Conservation (phyloP, 2,113 vertebrate genomes). For the Hystrix cristata region DNA sequence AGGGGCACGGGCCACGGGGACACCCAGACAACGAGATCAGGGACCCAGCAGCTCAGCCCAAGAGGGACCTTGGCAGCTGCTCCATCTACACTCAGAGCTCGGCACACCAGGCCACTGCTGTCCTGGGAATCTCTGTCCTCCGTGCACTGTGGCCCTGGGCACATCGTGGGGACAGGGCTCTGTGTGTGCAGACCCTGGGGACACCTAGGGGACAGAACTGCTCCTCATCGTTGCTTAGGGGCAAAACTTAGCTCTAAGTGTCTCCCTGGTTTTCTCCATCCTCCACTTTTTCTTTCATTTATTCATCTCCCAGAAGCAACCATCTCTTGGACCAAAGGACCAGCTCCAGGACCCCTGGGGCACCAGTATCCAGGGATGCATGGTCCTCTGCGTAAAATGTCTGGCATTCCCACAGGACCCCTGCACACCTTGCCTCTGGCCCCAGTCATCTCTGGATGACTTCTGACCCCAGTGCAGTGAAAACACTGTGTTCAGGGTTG, state of each 20-base stretch:
- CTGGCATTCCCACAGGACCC: neutral
- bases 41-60: neutral
- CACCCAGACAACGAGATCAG: fast-evolving
- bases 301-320: neutral
- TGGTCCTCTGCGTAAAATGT: neutral
- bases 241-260: neutral
- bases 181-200: neutral
- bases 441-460: neutral
- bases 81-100: fast-evolving
- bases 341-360: neutral
- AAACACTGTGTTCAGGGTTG: too few species aligned
- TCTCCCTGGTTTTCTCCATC: neutral
- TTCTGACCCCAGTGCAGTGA: too few species aligned
- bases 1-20: fast-evolving
- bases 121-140: too few species aligned
- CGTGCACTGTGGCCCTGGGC: too few species aligned
- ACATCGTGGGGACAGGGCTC: too few species aligned
- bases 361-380: neutral
- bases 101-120: too few species aligned
- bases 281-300: neutral
- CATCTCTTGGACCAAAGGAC: neutral
- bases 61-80: neutral
- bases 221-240: too few species aligned
- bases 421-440: neutral
- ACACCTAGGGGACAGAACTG: too few species aligned